Conservation (phyloP, 1,140 invertebrate genomes). For the Ceratina calcarata region DNA sequence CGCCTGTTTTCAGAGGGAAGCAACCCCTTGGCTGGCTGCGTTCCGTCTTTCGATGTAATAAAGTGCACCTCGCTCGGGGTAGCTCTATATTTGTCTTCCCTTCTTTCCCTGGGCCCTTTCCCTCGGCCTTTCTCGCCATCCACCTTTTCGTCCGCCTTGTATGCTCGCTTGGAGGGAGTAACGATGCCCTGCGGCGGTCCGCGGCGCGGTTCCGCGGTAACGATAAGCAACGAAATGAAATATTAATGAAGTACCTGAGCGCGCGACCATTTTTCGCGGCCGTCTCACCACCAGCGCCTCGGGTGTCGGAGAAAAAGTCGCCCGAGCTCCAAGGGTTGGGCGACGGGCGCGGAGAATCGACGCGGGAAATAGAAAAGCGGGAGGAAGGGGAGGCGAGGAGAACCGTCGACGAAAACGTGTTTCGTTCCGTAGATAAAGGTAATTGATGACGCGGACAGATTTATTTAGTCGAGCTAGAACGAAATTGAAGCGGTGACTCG, state of each 20-base stretch:
- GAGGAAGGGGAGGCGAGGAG: not conserved
- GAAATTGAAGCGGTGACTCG: not conserved
- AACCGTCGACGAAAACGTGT: constrained; percentile 23
- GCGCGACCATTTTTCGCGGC: constrained; percentile 66
- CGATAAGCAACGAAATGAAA: constrained; percentile 81
- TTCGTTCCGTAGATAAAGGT: constrained; percentile 17
- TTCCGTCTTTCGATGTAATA: constrained; percentile 45
- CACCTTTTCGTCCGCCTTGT: constrained; percentile 46
- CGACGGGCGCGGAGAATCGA: constrained; percentile 27
- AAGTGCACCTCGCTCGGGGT: constrained; percentile 23
- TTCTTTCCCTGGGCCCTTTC: constrained; percentile 34
- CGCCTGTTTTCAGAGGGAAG: constrained; percentile 5
- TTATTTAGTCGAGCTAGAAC: not conserved
- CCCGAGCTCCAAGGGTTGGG: not conserved
- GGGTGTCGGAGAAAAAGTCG: constrained; percentile 62
- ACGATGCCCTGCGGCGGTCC: constrained; percentile 76
- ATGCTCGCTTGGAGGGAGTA: constrained; percentile 74
- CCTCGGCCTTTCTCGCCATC: constrained; percentile 47
- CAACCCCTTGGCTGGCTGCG: not conserved
- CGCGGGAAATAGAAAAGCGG: constrained; percentile 44
- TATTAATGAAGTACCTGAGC: constrained; percentile 78
- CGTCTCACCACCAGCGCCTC: constrained; percentile 63
- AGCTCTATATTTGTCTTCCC: constrained; percentile 35
- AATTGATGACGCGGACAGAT: constrained; percentile 28
- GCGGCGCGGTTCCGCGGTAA: constrained; percentile 72